Conservation (phyloP, 2,888 invertebrate genomes). For the Xylocampa areola region DNA sequence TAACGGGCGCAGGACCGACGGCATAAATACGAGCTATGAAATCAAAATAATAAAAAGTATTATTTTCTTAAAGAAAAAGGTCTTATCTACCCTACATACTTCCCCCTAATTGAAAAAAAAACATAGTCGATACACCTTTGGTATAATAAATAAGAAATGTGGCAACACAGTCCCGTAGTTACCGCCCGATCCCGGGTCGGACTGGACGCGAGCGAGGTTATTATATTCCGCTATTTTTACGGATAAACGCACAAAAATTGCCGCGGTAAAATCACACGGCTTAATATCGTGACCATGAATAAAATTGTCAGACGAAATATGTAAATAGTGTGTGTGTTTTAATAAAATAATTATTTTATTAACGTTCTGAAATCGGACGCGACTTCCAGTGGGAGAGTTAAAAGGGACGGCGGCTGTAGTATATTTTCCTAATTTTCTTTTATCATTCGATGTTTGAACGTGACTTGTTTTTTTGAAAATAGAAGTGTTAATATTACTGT, state of each 20-base stretch:
- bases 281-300: constrained; percentile 54
- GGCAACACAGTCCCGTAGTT: constrained; percentile 66
- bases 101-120: constrained; percentile 10
- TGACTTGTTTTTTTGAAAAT: constrained; percentile 1
- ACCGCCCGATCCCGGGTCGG: constrained; percentile 80
- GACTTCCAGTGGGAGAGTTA: constrained; percentile 17
- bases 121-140: constrained; percentile 27
- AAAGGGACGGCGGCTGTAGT: constrained; percentile 18
- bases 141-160: constrained; percentile 21
- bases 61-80: neutral
- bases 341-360: constrained; percentile 9
- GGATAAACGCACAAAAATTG: constrained; percentile 40
- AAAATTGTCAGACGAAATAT: constrained; percentile 44
- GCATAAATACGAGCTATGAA: no score
- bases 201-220: constrained; percentile 42
- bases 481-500: constrained; percentile 5
- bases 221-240: constrained; percentile 30
- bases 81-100: neutral
- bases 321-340: constrained; percentile 17
- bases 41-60: no score
- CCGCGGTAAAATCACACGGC: constrained; percentile 45
- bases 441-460: constrained; percentile 1
- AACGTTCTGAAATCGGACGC: constrained; percentile 24
- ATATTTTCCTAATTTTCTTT: constrained; percentile 31
- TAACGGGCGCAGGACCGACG: no score